A percentile compares a stretch with the other conserved stretches of the same genome.
Evolutionary conservation across 2,888 invertebrate species (phyloP).

Genomic region (Drosophila hamatofila): DNA sequence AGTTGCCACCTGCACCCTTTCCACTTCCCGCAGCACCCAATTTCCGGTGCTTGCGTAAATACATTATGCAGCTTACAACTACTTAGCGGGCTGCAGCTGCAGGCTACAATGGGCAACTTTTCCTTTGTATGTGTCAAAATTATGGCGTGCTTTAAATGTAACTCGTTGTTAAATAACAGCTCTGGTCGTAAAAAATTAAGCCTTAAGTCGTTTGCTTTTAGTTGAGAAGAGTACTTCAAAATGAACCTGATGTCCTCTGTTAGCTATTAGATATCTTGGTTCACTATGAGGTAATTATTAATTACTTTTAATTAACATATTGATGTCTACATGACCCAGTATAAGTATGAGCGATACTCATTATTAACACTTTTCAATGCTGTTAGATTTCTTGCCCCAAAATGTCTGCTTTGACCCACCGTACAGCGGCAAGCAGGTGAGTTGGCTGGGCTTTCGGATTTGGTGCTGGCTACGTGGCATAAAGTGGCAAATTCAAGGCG

Average conservation of each 20-base stretch:
- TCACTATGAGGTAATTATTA: no score
- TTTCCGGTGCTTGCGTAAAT: conserved; percentile 81
- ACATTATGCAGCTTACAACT: conserved; percentile 82
- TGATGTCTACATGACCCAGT: no score
- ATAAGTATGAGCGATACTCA: background rate
- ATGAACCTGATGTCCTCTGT: no score
- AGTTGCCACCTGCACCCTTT: conserved; percentile 14
- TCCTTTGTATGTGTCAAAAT: background rate
- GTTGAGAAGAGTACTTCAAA: no score
- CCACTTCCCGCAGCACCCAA: conserved; percentile 66
- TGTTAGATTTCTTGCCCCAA: background rate
- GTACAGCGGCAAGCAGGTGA: conserved; percentile 7
- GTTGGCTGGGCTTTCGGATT: conserved; percentile 22
- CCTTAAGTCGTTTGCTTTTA: no score
- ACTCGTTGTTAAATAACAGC: background rate
- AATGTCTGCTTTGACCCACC: background rate
- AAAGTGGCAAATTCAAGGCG: conserved; percentile 72
- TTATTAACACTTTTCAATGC: background rate
- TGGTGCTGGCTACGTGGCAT: conserved; percentile 48
- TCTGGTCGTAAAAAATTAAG: background rate
- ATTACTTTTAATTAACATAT: no score
- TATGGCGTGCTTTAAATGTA: background rate
- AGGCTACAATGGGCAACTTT: conserved; percentile 23
- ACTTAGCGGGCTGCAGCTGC: conserved; percentile 59
- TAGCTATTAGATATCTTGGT: no score